Evolutionary conservation across 2,888 invertebrate genomes (phyloP).

Genomic region (Asteroscopus sphinx): DNA sequence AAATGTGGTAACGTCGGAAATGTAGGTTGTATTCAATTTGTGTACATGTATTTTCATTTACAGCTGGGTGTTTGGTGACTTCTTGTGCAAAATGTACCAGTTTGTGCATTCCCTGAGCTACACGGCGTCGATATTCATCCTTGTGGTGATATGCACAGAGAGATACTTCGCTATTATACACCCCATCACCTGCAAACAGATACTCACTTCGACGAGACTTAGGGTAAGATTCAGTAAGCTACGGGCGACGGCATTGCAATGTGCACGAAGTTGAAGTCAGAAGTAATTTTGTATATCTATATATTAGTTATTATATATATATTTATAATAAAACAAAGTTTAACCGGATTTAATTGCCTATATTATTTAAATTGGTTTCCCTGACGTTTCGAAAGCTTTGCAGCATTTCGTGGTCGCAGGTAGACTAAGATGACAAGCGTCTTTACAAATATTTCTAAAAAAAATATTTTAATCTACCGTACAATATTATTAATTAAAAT

Average conservation of each 20-base stretch:
- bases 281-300: too few species aligned
- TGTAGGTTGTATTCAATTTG: slow-evolving; percentile 3
- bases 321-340: too few species aligned
- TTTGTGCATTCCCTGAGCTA: slow-evolving; percentile 97
- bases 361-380: too few species aligned
- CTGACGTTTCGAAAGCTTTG: too few species aligned
- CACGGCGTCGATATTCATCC: slow-evolving; percentile 96
- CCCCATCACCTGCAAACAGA: slow-evolving; percentile 95
- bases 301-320: too few species aligned
- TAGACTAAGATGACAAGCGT: too few species aligned
- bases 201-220: slow-evolving; percentile 93
- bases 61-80: slow-evolving; percentile 95
- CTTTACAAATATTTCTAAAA: too few species aligned
- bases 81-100: slow-evolving; percentile 97
- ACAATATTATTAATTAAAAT: too few species aligned
- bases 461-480: too few species aligned
- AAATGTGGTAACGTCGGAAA: background rate
- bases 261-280: too few species aligned
- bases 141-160: slow-evolving; percentile 96
- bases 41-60: slow-evolving; percentile 66
- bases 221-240: slow-evolving; percentile 90
- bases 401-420: too few species aligned
- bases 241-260: slow-evolving; percentile 10
- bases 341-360: too few species aligned
- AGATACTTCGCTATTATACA: slow-evolving; percentile 96